Base-by-base conservation (phyloP, 2,113 vertebrate species). In the Podilymbus podiceps region DNA sequence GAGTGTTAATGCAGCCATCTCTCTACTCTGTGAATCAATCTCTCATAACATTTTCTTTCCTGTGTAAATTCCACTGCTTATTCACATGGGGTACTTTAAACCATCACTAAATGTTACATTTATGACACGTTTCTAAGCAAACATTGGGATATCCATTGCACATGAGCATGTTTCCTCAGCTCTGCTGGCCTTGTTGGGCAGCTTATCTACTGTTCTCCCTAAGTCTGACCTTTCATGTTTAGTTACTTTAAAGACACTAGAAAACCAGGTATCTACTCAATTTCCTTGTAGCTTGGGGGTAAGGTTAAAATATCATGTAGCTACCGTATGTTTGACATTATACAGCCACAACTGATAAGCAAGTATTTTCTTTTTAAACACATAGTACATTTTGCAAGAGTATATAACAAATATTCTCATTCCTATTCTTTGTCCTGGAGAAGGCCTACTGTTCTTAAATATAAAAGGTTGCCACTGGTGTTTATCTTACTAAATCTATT, bases 351-450 rank as follows among this genome's bases (percentile, higher is more conserved):
- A 88, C 49, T 64, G 86, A 95, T 97, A 92, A 94, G 90, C 81
- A 94, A 97, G 94, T 95, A 90, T 97, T 97, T 97, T 97, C 90
- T 89, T 95, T 97, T 88, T 72, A 90, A 97, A 94, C 86, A 30
- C 66, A 62, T 8, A 25, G 46, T 91, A 58, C 27, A 18, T 90
- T 95, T 86, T 95, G 62, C 64, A 88, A 76, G 67, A 75, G 56
- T 75, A 72, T 11, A 7, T 74, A 92, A 91, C 6, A 24, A 72
- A 31, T 42, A 77, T 89, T 93, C 52, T 69, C 17, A 9, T 90
- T 92, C 63, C 53, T 62, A 33, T 55, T 96, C 77, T 96, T 95
- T 93, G 62, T 90, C 69, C 69, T 42, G 59, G 68, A 84, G 84
- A 94, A 94, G 69, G 84, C 50, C 78, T 52, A 8, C 30, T 69